Conservation (phyloP, 2,113 vertebrate species). For the Callionymus lyra region DNA sequence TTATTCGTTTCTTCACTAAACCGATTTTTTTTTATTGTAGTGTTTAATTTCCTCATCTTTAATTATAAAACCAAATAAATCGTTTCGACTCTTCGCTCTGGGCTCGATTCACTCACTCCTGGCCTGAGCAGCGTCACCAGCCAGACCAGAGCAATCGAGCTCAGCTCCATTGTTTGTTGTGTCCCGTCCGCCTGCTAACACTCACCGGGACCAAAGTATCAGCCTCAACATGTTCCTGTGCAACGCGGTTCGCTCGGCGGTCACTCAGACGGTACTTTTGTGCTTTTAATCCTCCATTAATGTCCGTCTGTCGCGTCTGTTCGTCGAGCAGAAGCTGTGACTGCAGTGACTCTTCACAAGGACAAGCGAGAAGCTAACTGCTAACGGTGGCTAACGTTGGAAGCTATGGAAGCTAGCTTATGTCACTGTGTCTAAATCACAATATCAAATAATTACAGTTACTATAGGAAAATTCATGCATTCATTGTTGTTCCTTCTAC, state of each 20-base stretch:
- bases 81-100: conserved; percentile 26
- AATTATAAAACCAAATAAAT: too few species aligned
- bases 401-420: conserved; percentile 20
- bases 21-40: too few species aligned
- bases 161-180: conserved; percentile 31
- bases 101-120: conserved; percentile 36
- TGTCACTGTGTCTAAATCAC: conserved; percentile 1
- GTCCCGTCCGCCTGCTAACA: conserved; percentile 18
- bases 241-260: conserved; percentile 50
- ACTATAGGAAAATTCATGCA: too few species aligned
- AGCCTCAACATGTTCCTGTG: conserved; percentile 59
- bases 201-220: conserved; percentile 20
- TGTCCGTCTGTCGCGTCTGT: background rate
- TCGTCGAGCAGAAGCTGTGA: background rate
- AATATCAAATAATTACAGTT: too few species aligned
- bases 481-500: too few species aligned
- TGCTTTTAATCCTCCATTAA: background rate
- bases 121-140: background rate
- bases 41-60: too few species aligned
- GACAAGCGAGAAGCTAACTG: conserved; percentile 41
- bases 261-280: conserved; percentile 57
- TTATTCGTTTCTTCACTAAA: too few species aligned
- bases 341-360: conserved; percentile 61
- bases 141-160: conserved; percentile 54
- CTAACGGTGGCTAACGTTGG: conserved; percentile 20